Conservation (phyloP, 2,888 invertebrate species). For the Xestoiulus laeticollis region DNA sequence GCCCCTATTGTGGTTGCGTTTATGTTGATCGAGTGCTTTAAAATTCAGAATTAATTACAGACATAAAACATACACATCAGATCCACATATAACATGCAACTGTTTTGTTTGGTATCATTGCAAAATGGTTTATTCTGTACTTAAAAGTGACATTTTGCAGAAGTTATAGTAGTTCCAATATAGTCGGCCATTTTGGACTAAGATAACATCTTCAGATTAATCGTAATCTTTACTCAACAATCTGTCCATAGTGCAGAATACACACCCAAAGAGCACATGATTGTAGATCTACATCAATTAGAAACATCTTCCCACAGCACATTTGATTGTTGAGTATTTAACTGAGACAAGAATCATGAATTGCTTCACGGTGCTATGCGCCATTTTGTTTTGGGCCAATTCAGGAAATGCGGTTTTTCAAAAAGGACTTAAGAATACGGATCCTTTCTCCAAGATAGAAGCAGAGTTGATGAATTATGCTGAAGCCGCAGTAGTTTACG, state of each 20-base stretch:
- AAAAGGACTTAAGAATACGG: not conserved
- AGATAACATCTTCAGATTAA: not conserved
- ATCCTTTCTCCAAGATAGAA: not conserved
- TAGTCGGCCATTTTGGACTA: not conserved
- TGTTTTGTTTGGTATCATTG: too few species aligned
- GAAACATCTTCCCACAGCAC: not conserved
- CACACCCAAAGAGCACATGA: not conserved
- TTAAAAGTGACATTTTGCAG: too few species aligned
- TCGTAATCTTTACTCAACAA: not conserved
- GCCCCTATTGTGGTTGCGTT: too few species aligned
- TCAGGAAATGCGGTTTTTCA: not conserved
- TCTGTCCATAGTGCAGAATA: not conserved
- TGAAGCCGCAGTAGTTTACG: not conserved
- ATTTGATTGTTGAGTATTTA: not conserved
- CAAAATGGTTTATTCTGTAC: too few species aligned
- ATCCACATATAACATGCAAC: too few species aligned
- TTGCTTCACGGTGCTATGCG: not conserved
- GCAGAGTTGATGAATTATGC: conserved; percentile 1
- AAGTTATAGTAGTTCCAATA: not conserved
- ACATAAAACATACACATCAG: too few species aligned
- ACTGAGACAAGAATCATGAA: not conserved
- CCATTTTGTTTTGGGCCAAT: not conserved
- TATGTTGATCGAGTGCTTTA: too few species aligned
- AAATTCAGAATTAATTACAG: too few species aligned
- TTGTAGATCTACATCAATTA: not conserved